Conservation (phyloP, 2,113 vertebrate genomes). For the Procapra przewalskii region DNA sequence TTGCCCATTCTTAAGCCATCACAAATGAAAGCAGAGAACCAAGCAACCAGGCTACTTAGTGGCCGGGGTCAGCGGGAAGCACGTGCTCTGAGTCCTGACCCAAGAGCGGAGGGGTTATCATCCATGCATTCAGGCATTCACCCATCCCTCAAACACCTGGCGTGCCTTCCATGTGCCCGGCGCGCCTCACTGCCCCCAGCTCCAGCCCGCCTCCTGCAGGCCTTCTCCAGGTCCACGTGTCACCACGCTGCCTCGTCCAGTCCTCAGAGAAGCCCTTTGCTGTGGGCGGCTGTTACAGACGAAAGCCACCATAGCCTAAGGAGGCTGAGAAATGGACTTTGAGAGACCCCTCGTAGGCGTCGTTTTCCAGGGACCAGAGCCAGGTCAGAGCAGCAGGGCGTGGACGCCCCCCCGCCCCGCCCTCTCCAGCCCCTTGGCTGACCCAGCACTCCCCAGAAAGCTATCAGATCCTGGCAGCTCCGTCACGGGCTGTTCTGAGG, state of each 20-base stretch:
- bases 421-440: neutral
- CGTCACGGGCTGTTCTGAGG: neutral
- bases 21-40: neutral
- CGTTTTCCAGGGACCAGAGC: neutral
- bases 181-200: accelerated
- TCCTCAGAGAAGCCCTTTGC: neutral
- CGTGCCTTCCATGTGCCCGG: accelerated
- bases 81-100: accelerated
- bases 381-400: accelerated
- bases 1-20: neutral
- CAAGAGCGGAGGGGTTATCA: accelerated
- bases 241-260: accelerated
- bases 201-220: accelerated
- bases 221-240: accelerated
- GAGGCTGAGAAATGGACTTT: neutral
- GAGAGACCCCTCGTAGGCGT: neutral
- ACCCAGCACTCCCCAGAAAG: neutral
- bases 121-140: neutral
- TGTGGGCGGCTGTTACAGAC: neutral
- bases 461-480: neutral
- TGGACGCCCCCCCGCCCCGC: neutral
- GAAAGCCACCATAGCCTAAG: neutral
- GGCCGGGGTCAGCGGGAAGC: accelerated
- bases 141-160: neutral
- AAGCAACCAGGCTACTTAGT: accelerated